Evolutionary conservation across 2,113 vertebrate genomes (phyloP).

Genomic region (Fukomys damarensis): DNA sequence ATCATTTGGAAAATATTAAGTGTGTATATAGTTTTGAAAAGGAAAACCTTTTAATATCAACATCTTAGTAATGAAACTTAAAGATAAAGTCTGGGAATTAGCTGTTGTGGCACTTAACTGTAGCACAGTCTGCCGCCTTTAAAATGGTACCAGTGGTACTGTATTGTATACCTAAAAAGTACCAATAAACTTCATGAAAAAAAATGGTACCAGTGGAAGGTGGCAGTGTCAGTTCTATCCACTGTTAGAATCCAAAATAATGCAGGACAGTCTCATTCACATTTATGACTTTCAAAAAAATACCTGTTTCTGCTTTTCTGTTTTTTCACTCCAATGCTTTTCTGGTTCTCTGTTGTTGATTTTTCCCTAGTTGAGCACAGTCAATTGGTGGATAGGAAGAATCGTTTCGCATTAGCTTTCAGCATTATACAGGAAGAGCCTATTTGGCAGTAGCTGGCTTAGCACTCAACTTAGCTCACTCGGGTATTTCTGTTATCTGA

Average conservation of each 20-base stretch:
- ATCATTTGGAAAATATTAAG: background rate
- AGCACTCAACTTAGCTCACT: background rate
- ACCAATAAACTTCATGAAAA: no score
- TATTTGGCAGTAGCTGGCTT: background rate
- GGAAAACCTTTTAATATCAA: background rate
- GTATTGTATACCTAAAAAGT: no score
- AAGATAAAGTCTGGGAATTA: background rate
- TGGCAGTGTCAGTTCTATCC: background rate
- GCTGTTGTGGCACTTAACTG: background rate
- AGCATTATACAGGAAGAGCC: background rate
- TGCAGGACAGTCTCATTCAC: background rate
- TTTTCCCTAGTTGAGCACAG: background rate
- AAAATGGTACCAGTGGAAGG: no score
- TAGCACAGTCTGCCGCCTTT: background rate
- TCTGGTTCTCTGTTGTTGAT: background rate
- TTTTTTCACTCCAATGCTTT: background rate
- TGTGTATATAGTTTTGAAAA: background rate
- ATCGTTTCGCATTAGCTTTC: background rate
- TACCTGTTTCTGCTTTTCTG: background rate
- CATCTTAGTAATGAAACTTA: slow-evolving; percentile 42
- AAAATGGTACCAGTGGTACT: no score
- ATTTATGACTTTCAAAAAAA: background rate
- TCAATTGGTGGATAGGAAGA: background rate
- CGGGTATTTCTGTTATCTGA: slow-evolving; percentile 25
- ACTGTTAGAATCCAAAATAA: background rate